These are phyloP conservation scores for Chionodraco myersi DNA, from an alignment of 2,113 vertebrate species.

Conservation along the genomic window DNA sequence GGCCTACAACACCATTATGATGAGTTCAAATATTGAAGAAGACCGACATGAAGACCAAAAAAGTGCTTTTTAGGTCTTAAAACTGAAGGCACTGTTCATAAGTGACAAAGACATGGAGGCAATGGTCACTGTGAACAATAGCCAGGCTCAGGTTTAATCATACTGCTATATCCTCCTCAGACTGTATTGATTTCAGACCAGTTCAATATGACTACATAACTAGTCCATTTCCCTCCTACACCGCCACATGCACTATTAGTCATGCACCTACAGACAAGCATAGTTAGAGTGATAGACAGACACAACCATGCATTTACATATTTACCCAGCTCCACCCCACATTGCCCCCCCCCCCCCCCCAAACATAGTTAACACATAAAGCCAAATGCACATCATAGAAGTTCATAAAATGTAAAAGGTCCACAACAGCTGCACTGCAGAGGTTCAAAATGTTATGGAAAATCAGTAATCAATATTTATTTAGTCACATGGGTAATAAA, in stretches of 20 bases:
- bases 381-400: conserved; percentile 86
- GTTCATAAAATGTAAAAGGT: conserved; percentile 82
- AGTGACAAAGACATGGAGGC: conserved; percentile 82
- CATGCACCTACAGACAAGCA: conserved; percentile 85
- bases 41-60: conserved; percentile 79
- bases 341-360: conserved; percentile 3
- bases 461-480: conserved; percentile 98
- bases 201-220: conserved; percentile 91
- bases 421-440: conserved; percentile 87
- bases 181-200: conserved; percentile 91
- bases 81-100: conserved; percentile 84
- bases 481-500: conserved; percentile 93
- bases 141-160: conserved; percentile 90
- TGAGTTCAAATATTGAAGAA: conserved; percentile 43
- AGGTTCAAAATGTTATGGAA: conserved; percentile 88
- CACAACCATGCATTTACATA: conserved; percentile 25
- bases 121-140: conserved; percentile 86
- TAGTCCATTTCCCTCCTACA: conserved; percentile 89
- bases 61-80: conserved; percentile 80
- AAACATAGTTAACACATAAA: conserved; percentile 21
- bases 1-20: conserved; percentile 8
- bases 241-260: conserved; percentile 83
- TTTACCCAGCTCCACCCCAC: conserved; percentile 8
- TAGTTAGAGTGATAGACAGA: conserved; percentile 41
- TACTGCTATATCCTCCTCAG: conserved; percentile 85